phyloP scores from a whole-genome alignment of 2,797 vertebrate genomes.

The Melanotaenia trifasciata region DNA sequence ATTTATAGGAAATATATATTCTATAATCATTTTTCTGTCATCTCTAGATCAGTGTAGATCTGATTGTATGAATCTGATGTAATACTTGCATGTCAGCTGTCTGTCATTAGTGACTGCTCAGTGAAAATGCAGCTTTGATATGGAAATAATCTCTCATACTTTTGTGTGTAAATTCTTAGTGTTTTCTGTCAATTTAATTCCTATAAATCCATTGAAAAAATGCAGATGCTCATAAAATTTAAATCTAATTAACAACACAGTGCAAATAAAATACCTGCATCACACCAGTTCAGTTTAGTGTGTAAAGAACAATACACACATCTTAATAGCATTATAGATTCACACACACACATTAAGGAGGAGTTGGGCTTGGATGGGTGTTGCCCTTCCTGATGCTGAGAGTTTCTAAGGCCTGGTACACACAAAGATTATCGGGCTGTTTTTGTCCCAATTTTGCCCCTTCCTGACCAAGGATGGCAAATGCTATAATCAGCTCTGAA shows the following conservation, averaged over 20 bases:
- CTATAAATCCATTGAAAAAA: not conserved
- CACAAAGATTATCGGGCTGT: no score
- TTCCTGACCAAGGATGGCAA: no score
- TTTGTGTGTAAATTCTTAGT: not conserved
- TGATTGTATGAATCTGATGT: conserved; percentile 24
- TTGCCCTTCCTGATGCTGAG: no score
- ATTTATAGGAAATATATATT: conserved; percentile 11
- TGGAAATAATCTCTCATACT: not conserved
- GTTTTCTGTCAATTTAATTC: no score
- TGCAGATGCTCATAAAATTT: not conserved
- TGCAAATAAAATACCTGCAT: conserved; percentile 4
- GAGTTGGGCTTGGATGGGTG: no score
- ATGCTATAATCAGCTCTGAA: no score
- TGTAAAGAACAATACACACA: not conserved
- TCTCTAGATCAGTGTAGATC: conserved; percentile 3
- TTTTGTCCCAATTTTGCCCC: no score
- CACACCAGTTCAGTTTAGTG: not conserved
- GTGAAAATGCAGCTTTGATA: not conserved
- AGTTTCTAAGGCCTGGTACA: no score
- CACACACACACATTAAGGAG: not conserved
- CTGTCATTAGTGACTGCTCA: conserved; percentile 12
- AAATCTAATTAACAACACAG: not conserved
- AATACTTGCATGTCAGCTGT: conserved; percentile 28
- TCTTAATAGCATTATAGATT: not conserved
- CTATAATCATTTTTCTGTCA: conserved; percentile 26